Conservation (phyloP, 1,140 invertebrate genomes). For the Mycetomoellerius zeteki region DNA sequence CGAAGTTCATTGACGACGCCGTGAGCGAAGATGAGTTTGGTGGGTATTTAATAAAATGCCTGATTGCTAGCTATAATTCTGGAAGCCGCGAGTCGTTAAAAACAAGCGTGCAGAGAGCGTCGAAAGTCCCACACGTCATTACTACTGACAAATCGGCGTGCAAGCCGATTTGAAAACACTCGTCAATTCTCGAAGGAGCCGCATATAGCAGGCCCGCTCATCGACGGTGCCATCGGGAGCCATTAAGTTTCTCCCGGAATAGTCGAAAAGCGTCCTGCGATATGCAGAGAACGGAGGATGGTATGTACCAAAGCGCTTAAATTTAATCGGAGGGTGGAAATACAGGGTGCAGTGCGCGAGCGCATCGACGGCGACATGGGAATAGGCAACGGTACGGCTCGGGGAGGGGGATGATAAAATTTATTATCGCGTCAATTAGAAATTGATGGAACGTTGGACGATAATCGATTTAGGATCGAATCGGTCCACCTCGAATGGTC, state of each 20-base stretch:
- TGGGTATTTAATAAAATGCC: slow-evolving; percentile 37
- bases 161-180: slow-evolving; percentile 54
- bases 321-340: slow-evolving; percentile 74
- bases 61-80: slow-evolving; percentile 29
- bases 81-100: slow-evolving; percentile 47
- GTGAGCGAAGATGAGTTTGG: not conserved
- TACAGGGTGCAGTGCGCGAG: slow-evolving; percentile 57
- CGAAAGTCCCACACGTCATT: slow-evolving; percentile 35
- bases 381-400: slow-evolving; percentile 57
- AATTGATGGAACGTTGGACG: slow-evolving; percentile 82
- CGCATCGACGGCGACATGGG: slow-evolving; percentile 56
- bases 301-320: slow-evolving; percentile 73
- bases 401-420: slow-evolving; percentile 73
- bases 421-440: slow-evolving; percentile 84
- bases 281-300: slow-evolving; percentile 39
- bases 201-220: slow-evolving; percentile 53
- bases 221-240: slow-evolving; percentile 61
- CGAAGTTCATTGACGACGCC: not conserved
- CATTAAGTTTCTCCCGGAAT: slow-evolving; percentile 59
- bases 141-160: slow-evolving; percentile 47
- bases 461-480: slow-evolving; percentile 83
- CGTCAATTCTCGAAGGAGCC: slow-evolving; percentile 68
- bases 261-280: slow-evolving; percentile 57
- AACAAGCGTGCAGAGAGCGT: slow-evolving; percentile 37
- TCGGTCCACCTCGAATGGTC: slow-evolving; percentile 54